Percentiles rank a stretch among this genome's conserved stretches.
Conservation (phyloP, 2,888 invertebrate genomes). For the Catocala sponsa region DNA sequence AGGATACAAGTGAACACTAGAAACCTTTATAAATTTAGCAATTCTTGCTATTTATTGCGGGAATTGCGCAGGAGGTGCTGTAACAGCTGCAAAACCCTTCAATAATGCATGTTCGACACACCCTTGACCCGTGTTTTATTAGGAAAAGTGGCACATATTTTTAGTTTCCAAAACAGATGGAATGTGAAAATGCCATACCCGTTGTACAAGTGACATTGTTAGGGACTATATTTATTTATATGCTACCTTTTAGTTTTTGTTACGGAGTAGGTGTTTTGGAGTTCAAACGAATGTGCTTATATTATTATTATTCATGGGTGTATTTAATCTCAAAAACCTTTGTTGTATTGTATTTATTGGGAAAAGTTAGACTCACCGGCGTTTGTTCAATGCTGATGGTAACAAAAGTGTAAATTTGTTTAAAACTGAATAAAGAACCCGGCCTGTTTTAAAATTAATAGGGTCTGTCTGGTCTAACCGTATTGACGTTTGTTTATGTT, state of each 20-base stretch:
- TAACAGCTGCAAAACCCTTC: conserved; percentile 37
- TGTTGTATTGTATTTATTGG: no score
- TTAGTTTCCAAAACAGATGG: conserved; percentile 17
- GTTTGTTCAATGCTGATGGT: no score
- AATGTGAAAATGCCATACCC: conserved; percentile 5
- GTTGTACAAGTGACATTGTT: neutral
- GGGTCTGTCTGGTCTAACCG: no score
- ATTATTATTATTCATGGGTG: no score
- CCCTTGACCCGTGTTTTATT: conserved; percentile 27
- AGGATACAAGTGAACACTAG: conserved; percentile 7
- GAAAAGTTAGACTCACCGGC: no score
- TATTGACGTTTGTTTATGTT: no score
- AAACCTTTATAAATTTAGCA: conserved; percentile 29
- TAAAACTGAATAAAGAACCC: no score
- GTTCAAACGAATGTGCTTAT: neutral
- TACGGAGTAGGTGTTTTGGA: neutral
- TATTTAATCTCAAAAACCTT: no score
- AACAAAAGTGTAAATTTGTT: no score
- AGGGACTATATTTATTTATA: neutral
- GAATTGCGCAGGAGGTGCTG: conserved; percentile 21
- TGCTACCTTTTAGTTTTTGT: neutral
- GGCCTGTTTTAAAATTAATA: no score
- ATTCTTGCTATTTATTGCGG: conserved; percentile 16
- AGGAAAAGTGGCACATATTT: conserved; percentile 19
- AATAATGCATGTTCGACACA: conserved; percentile 33